Evolutionary conservation across 2,113 vertebrate genomes (phyloP).

Genomic region (Anoura caudifer): DNA sequence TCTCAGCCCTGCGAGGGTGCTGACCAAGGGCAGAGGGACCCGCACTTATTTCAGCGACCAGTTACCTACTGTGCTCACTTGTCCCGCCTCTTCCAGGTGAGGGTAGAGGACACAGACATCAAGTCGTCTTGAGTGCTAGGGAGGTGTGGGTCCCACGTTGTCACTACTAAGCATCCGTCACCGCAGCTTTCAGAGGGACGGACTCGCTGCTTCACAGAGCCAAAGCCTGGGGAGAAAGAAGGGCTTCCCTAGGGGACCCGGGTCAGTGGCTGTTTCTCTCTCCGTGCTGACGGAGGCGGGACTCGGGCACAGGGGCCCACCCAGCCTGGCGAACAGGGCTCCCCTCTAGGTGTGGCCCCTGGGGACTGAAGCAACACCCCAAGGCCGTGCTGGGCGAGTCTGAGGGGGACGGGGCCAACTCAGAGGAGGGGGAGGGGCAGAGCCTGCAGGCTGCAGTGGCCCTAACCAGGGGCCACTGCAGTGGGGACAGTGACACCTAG

Average conservation of each 20-base stretch:
- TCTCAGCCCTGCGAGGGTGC: neutral
- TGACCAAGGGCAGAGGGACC: too few species aligned
- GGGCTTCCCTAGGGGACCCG: neutral
- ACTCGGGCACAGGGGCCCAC: neutral
- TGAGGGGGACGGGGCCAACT: accelerated
- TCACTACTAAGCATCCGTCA: neutral
- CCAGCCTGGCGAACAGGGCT: accelerated
- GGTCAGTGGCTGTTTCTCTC: neutral
- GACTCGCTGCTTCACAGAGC: neutral
- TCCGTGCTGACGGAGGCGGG: neutral
- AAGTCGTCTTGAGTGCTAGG: neutral
- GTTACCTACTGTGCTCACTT: too few species aligned
- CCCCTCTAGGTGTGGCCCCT: neutral
- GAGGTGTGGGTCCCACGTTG: neutral
- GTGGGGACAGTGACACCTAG: neutral
- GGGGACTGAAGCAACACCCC: accelerated
- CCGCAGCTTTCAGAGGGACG: neutral
- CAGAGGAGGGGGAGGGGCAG: accelerated
- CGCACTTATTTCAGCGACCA: neutral
- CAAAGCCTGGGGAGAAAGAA: neutral
- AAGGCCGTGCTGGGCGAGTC: neutral
- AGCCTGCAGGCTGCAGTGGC: too few species aligned
- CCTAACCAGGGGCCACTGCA: neutral
- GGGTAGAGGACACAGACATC: neutral
- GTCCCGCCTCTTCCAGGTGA: neutral